These are phyloP conservation scores for Plebejus melissa DNA, from an alignment of 2,888 invertebrate species.

Conservation along the genomic window DNA sequence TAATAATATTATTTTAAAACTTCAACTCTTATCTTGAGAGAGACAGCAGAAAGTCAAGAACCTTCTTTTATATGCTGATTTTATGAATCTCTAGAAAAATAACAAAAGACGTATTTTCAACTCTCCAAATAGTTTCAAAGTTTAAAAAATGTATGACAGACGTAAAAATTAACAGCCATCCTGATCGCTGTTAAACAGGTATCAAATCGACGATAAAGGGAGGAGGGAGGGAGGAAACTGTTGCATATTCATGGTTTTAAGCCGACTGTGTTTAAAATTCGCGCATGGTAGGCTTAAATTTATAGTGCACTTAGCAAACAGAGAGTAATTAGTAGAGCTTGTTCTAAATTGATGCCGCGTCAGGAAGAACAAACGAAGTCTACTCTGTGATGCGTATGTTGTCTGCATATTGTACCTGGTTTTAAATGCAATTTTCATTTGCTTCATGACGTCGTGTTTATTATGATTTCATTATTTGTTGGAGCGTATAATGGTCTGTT, in stretches of 20 bases:
- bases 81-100: too few species aligned
- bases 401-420: not conserved
- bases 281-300: not conserved
- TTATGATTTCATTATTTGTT: not conserved
- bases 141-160: not conserved
- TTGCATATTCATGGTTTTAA: not conserved
- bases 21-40: too few species aligned
- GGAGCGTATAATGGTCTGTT: not conserved
- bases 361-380: not conserved
- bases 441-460: not conserved
- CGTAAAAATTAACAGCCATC: not conserved
- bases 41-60: too few species aligned
- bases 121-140: too few species aligned
- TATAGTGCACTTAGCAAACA: conserved; percentile 1
- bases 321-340: not conserved
- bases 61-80: too few species aligned
- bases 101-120: too few species aligned
- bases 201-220: not conserved
- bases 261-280: conserved; percentile 11
- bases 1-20: too few species aligned
- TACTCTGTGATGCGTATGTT: not conserved
- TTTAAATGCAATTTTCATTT: not conserved
- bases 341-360: not conserved
- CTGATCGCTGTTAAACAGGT: not conserved
- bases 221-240: too few species aligned